A percentile compares a stretch with the other conserved stretches of the same genome.
phyloP scores from a whole-genome alignment of 2,888 invertebrate genomes.

The Eudasyphora cyanicolor region DNA sequence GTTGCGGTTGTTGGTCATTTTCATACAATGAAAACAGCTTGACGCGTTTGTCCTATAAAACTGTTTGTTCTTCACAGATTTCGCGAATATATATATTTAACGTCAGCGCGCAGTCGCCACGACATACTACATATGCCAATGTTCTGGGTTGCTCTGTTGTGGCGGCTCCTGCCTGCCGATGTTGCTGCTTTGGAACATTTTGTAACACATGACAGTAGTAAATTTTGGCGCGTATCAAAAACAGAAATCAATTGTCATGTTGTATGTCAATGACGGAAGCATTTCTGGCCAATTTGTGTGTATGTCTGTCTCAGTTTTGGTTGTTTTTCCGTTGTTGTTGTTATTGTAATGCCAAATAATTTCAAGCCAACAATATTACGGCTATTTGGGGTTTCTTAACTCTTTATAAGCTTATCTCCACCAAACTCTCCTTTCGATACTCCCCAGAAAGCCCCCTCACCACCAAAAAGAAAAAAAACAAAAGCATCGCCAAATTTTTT shows the following conservation, averaged over 20 bases:
- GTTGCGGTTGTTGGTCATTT: conserved; percentile 8
- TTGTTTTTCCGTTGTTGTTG: too few species aligned
- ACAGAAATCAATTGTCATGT: conserved; percentile 78
- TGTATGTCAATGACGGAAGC: conserved; percentile 77
- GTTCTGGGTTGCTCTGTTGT: background rate
- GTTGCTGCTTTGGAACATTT: conserved; percentile 22
- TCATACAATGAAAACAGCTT: conserved; percentile 50
- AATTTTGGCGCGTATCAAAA: conserved; percentile 77
- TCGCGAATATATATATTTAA: conserved; percentile 1
- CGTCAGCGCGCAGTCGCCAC: background rate
- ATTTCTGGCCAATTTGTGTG: conserved; percentile 65
- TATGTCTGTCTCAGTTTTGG: too few species aligned
- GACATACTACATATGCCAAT: background rate
- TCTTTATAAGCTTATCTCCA: conserved; percentile 32
- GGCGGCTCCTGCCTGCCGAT: background rate
- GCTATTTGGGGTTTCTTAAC: conserved; percentile 32
- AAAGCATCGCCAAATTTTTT: conserved; percentile 17
- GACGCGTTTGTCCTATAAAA: conserved; percentile 65
- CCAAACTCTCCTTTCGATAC: too few species aligned
- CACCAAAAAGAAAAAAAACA: conserved; percentile 28
- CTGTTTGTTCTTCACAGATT: conserved; percentile 3
- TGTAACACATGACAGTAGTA: conserved; percentile 70
- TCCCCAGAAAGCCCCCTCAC: conserved; percentile 31
- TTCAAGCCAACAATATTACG: background rate
- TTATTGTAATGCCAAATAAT: conserved; percentile 2